phyloP scores from a whole-genome alignment of 2,113 vertebrate species.

The Conger conger region DNA sequence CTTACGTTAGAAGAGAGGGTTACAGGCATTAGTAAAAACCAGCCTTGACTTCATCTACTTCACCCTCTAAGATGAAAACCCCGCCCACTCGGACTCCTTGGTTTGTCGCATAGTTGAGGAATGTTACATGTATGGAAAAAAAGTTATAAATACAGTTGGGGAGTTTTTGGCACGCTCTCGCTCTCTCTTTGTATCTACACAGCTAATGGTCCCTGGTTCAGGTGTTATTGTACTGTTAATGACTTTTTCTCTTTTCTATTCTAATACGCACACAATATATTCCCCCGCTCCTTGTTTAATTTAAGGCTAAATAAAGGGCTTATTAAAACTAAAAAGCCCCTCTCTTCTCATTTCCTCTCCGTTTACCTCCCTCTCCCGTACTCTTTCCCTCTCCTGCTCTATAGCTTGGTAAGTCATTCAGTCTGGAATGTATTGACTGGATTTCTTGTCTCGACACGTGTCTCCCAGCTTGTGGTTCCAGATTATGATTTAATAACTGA shows the following conservation, averaged over 20 bases:
- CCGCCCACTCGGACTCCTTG: neutral
- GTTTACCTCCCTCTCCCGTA: neutral
- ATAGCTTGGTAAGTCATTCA: neutral
- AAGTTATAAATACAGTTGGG: neutral
- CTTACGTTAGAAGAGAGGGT: neutral
- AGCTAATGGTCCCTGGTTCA: neutral
- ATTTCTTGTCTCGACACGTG: neutral
- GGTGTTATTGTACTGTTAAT: neutral
- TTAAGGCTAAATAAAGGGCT: neutral
- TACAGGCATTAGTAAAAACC: neutral
- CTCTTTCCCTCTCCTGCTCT: neutral
- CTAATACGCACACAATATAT: neutral
- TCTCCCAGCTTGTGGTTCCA: neutral
- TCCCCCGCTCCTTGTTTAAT: neutral
- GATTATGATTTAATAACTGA: neutral
- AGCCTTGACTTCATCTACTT: neutral
- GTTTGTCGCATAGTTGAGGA: constrained; percentile 10
- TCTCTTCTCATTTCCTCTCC: neutral
- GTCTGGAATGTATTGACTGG: neutral
- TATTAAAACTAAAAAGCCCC: neutral
- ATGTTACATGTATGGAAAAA: constrained; percentile 8
- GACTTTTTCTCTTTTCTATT: neutral
- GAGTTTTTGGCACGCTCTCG: neutral
- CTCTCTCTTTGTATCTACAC: neutral
- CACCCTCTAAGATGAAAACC: neutral